Base-by-base conservation (phyloP, 2,888 invertebrate genomes). In the Perithous albicinctus region DNA sequence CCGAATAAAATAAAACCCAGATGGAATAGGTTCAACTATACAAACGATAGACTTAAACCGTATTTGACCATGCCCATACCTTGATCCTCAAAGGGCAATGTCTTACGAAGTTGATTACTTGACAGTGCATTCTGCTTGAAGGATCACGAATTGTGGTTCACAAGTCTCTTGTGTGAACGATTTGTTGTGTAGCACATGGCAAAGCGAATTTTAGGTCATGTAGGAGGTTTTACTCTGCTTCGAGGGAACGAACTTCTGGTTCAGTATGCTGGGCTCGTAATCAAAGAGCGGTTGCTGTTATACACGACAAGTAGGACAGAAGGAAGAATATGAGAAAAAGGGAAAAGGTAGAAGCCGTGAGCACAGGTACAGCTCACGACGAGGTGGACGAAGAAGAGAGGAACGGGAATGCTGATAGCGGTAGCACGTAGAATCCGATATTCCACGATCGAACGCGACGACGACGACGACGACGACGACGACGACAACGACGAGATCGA, bases 361-460 rank as follows among this genome's bases (percentile, higher is more conserved):
- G 51, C 8, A 32, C 51, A 29, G 32, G 59, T 12, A 10, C 10
- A 26, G 51, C 51, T 32, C 8, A 56, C 43, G 64, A 66, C 48
- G 46, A 38, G 43, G n/a, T 32, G 20, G 48, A 46, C 23, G 35
- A 43, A 59, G 66, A 64, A 8, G 12, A 12, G n/a, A 29, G 23
- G 26, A 63, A 38, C 7, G 67, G 18, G 35, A 38, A 48, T 29
- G 46, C 59, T 38, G 59, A 48, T 32, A n/a, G 38, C 41, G 51
- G 80, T 54, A 32, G 56, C 77, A 77, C 77, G 77, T 70, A 48
- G 77, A 73, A 77, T 77, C 76, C 67, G 73, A 67, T 81, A 67
- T 81, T 81, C 67, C 61, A 59, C 67, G 43, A 63, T 67, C 72
- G 38, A 61, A 73, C 23, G 23, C 61, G 23, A 73, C 56, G 56